These are phyloP conservation scores for Tachysurus vachellii DNA, from an alignment of 2,113 vertebrate species.

Conservation along the genomic window DNA sequence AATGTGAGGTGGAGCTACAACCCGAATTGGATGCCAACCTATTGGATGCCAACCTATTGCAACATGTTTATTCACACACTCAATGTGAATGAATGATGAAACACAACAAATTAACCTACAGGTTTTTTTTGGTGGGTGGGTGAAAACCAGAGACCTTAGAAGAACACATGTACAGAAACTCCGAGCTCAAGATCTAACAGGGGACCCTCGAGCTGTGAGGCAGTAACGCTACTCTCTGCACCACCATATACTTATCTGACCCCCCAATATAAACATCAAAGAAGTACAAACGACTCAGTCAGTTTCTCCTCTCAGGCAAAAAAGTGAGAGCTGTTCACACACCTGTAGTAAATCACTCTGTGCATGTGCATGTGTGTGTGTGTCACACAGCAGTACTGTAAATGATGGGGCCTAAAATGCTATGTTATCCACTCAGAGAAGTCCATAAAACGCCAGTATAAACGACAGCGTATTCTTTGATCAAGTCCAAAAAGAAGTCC, in stretches of 20 bases:
- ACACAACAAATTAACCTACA: background rate
- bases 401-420: slow-evolving; percentile 45
- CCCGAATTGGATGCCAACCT: background rate
- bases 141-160: background rate
- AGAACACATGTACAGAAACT: background rate
- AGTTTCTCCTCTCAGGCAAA: background rate
- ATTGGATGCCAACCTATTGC: background rate
- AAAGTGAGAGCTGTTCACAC: slow-evolving; percentile 23
- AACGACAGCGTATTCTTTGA: slow-evolving; percentile 50
- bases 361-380: slow-evolving; percentile 32
- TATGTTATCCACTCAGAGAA: slow-evolving; percentile 51
- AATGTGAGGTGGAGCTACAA: background rate
- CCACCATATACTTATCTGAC: slow-evolving; percentile 1
- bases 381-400: slow-evolving; percentile 30
- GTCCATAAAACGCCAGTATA: slow-evolving; percentile 54
- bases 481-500: background rate
- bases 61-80: background rate
- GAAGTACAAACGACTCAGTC: slow-evolving; percentile 1
- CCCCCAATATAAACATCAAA: slow-evolving; percentile 14
- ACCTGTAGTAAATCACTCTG: slow-evolving; percentile 47
- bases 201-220: background rate
- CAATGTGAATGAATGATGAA: background rate
- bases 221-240: too few species aligned
- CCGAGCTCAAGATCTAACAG: background rate
- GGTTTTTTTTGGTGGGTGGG: background rate